phyloP scores from a whole-genome alignment of 1,140 invertebrate genomes.

The Lasioglossum baleicum region DNA sequence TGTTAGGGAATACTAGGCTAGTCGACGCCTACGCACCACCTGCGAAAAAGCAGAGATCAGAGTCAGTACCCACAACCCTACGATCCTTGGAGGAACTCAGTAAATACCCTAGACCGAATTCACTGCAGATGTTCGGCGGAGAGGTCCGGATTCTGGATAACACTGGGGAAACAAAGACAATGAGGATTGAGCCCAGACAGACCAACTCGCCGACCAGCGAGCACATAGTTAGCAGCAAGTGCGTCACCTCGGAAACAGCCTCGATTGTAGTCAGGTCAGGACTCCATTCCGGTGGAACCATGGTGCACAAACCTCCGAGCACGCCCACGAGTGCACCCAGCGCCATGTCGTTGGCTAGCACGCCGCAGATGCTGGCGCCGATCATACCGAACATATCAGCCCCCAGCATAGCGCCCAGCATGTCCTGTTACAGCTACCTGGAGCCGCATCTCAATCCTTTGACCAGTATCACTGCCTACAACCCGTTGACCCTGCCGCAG shows the following conservation, averaged over 20 bases:
- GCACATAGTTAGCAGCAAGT: slow-evolving; percentile 60
- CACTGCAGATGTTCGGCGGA: slow-evolving; percentile 88
- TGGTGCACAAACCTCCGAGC: slow-evolving; percentile 82
- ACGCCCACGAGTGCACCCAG: slow-evolving; percentile 59
- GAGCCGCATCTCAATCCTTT: slow-evolving; percentile 76
- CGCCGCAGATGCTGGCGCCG: slow-evolving; percentile 81
- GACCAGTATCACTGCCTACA: slow-evolving; percentile 84
- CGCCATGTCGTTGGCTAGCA: slow-evolving; percentile 79
- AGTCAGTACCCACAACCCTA: slow-evolving; percentile 78
- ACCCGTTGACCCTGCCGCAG: slow-evolving; percentile 83
- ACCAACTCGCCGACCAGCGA: slow-evolving; percentile 70
- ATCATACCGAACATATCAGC: slow-evolving; percentile 82
- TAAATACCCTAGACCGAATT: slow-evolving; percentile 78
- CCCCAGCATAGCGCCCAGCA: slow-evolving; percentile 80
- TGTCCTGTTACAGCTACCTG: slow-evolving; percentile 73
- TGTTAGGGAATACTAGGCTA: slow-evolving; percentile 88
- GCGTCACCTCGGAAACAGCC: slow-evolving; percentile 78
- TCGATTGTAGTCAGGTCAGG: slow-evolving; percentile 86
- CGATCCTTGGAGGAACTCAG: slow-evolving; percentile 82
- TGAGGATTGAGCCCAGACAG: slow-evolving; percentile 85
- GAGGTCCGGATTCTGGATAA: slow-evolving; percentile 87
- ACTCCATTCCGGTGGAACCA: slow-evolving; percentile 87
- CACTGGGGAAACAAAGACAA: slow-evolving; percentile 84
- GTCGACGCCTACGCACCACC: slow-evolving; percentile 84
- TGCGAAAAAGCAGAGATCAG: slow-evolving; percentile 80